Base-by-base conservation (phyloP, 2,888 invertebrate species). In the Macrophya alboannulata region DNA sequence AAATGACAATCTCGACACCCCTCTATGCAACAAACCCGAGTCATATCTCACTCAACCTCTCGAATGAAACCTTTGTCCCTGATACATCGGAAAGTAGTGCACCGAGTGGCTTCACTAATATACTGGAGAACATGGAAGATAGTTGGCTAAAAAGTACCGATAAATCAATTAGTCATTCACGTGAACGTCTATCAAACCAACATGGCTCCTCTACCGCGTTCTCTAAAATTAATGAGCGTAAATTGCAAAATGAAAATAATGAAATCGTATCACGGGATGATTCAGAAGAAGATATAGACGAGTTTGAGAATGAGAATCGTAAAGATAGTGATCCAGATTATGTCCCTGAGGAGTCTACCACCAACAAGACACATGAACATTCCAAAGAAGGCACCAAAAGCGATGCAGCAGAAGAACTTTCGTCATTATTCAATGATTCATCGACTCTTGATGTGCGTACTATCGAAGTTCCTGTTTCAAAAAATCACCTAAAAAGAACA, bases 401-500 rank as follows among this genome's bases (percentile, higher is more conserved):
- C 68, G 37, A 37, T 68, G 37, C 37, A 37, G 68, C 25, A 37
- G 12, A 37, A 37, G 68, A 25, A 68, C 25, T 15, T 12, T 68
- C 68, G 4, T 68, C 68, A 37, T 68, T 68, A 68, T 68, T 68
- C 4, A 15, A 68, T 68, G 4, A 68, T 37, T 25, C 68, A 17
- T 37, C 68, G 6, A 37, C 68, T 68, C 31, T 68, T 68, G 68
- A 68, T 37, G 68, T 25, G 37, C 68, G 71, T 71, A 40, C 31
- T 4, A 37, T 40, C 37, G 17, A 71, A 40, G 40, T 71, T 71
- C 40, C 71, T 71, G 31, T 40, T 37, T 71, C 71, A 40, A 31
- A 40, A 71, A 71, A 71, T 62, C 40, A 31, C 15, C 40, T 82
- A 71, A 86, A 68, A 87, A 85, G 84, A 86, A 86, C 74, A 84